A percentile compares a stretch with the other conserved stretches of the same genome.
phyloP scores from a whole-genome alignment of 1,140 invertebrate genomes.

The Dryas iulia region DNA sequence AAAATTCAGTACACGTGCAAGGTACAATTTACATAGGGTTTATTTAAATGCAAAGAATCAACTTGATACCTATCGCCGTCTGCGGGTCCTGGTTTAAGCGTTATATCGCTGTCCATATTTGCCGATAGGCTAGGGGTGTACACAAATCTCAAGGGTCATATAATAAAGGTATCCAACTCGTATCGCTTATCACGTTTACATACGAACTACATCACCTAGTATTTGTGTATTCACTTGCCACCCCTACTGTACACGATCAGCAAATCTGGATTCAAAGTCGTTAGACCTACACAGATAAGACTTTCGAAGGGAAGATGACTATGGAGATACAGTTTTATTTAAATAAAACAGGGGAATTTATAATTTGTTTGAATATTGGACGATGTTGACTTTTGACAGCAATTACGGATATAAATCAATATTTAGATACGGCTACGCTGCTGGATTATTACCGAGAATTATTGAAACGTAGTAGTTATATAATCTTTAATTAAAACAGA shows the following conservation, averaged over 20 bases:
- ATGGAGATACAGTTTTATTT: conserved; percentile 10
- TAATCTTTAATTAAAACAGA: background rate
- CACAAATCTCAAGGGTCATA: conserved; percentile 14
- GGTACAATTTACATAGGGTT: conserved; percentile 2
- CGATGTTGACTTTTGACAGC: background rate
- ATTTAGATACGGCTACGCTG: conserved; percentile 5
- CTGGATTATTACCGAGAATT: background rate
- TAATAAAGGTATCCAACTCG: background rate
- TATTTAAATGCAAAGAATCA: conserved; percentile 1
- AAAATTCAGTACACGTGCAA: background rate
- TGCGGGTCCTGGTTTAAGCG: background rate
- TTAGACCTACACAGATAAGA: conserved; percentile 10
- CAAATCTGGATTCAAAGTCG: conserved; percentile 21
- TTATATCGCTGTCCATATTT: background rate
- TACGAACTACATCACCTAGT: background rate
- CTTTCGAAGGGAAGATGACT: conserved; percentile 11
- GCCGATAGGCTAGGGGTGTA: conserved; percentile 8
- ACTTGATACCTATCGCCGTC: background rate
- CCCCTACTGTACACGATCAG: conserved; percentile 7
- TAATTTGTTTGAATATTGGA: conserved; percentile 9
- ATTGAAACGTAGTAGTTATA: background rate
- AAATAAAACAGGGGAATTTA: conserved; percentile 15
- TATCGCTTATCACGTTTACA: background rate
- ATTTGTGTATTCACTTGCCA: background rate
- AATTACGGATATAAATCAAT: conserved; percentile 7